Evolutionary conservation across 1,140 invertebrate species (phyloP), one percentile per base, ranked within the genome.

Genomic region (Drosophila orena): DNA sequence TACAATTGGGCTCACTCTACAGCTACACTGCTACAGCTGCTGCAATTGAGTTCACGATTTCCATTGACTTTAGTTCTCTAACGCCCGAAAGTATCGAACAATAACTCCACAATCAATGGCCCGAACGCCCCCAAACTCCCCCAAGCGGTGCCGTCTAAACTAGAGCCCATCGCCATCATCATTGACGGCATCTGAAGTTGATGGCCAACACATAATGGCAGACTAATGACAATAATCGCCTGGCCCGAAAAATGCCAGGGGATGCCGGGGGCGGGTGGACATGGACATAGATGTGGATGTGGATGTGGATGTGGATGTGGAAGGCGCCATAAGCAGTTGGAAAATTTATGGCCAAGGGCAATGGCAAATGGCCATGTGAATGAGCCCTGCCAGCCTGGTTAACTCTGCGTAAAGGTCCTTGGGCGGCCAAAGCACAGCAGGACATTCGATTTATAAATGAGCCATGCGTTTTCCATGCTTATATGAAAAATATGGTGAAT

Each of bases 151-250:
- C 30, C 37, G 17, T 62, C 66, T 24, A 49, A 71, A 49, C 65
- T 49, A 55, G 52, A 57, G 57, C 42, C 59, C 59, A 62, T 70
- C 53, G 69, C 70, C 81, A 64, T 66, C 72, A 66, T 73, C 79
- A 85, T 89, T 69, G 79, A 90, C 79, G 77, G 73, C 85, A 89
- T 89, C 84, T 89, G 84, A 89, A 90, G 85, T 90, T 89, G 84
- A 90, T 89, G 84, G 84, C 77, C 85, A 84, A 83, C 84, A 89
- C 85, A 89, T 89, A 89, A 89, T 89, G 85, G 84, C 79, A 90
- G 84, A 89, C 84, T 89, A 89, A 89, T 89, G 85, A 89, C 84
- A 89, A 89, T 89, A 89, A 89, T 89, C 85, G 84, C 77, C 80
- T 74, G 60, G 68, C 68, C 76, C 69, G 44, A 76, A 62, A 62